Base-by-base conservation (phyloP, 2,797 vertebrate genomes). In the Intellagama lesueurii region DNA sequence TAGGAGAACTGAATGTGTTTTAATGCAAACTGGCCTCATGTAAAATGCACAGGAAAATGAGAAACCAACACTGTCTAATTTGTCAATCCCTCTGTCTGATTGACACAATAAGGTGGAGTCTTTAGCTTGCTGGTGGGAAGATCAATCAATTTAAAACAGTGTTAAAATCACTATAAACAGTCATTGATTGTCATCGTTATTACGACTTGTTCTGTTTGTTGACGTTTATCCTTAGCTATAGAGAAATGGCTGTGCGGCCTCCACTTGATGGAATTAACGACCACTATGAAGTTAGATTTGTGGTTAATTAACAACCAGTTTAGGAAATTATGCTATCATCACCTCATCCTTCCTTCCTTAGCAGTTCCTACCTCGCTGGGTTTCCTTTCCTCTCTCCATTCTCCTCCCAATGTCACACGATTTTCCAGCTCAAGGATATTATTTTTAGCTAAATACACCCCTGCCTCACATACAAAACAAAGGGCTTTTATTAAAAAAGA, bases 261-360 rank as follows among this genome's bases (percentile, higher is more conserved):
- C 83, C 40, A 56, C 64, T 60, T 69, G 83, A 89, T 22, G 28
- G 40, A 91, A 26, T 86, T 70, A 22, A 44, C 85, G 91, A 72
- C 76, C 64, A 89, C 84, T 12, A 49, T 44, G 85, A 19, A 83
- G 91, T 73, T 66, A 85, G 92, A 91, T 2, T 81, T 94, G 88
- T 88, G 92, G 94, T 85, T 94, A 95, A 96, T 95, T 94, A 94
- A 90, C 91, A 94, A 89, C 72, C 84, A 28, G 86, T 91, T 95
- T 93, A 94, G 94, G 92, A 94, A 96, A 93, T 95, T 93, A 91
- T 92, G 85, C 69, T 93, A 91, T 91, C 91, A 76, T 95, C 94
- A 95, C 93, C 87, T 95, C 94, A 93, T 88, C 2, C 69, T 86
- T 88, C 89, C 89, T 91, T 90, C 92, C 79, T 47, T 92, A 92